Base-by-base conservation (phyloP, 2,888 invertebrate species). In the Drosophila basisetae region DNA sequence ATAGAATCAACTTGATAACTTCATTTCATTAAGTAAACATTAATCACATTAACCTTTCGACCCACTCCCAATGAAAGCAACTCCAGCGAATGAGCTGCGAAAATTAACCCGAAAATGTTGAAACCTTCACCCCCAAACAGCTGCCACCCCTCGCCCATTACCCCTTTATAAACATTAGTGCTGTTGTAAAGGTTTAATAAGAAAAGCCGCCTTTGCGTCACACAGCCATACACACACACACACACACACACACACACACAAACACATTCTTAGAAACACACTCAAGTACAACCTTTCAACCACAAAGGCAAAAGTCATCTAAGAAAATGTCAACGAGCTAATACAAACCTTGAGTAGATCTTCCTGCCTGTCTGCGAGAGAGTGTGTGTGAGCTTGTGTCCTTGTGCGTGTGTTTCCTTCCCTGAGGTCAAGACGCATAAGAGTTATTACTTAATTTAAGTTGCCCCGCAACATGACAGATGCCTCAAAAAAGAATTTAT, bases 381-480 rank as follows among this genome's bases (percentile, higher is more conserved):
- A 50, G 33, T 43, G 56, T 53, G 59, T n/a, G 66, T 70, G 68
- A 65, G 56, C 53, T 53, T 56, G 50, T 49, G 37, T 43, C 74
- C 53, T 68, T 61, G 50, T 52, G 49, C 43, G 71, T 60, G 61
- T 31, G 72, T 68, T 69, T 73, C 64, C 59, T 56, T 63, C 71
- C 81, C 39, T 72, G 68, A 83, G 91, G 89, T 89, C 91, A 91
- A 82, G 76, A 67, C 80, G 77, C 73, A 81, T 77, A 75, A 90
- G 90, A 90, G 86, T 90, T 91, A 89, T 90, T 90, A 91, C 91
- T 90, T 91, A 88, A 91, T 90, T 90, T 86, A 89, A 89, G 85
- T 87, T 76, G 75, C 62, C 61, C 72, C 73, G 50, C 68, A 69
- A 71, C 73, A 69, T 70, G 86, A 76, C 80, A 86, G 68, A 61